phyloP scores from a whole-genome alignment of 2,888 invertebrate genomes.

The Acanthosoma haemorrhoidale region DNA sequence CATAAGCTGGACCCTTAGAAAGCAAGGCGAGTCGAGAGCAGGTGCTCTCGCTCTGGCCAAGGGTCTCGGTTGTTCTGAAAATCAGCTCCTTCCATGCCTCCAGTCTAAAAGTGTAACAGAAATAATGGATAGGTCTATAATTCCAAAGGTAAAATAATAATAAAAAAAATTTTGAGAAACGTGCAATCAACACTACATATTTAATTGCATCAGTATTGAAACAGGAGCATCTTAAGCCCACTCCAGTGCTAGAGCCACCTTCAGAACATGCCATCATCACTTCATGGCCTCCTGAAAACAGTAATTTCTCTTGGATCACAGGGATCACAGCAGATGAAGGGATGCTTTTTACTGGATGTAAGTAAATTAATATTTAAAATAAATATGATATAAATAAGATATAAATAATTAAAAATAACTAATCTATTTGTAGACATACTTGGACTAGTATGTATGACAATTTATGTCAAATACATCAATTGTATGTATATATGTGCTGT shows the following conservation, averaged over 20 bases:
- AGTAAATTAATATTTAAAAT: too few relatives aligned
- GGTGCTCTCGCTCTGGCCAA: neutral
- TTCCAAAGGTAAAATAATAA: neutral
- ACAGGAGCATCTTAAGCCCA: too few relatives aligned
- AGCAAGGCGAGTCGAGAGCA: neutral
- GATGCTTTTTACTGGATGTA: neutral
- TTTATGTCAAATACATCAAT: too few relatives aligned
- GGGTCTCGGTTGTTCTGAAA: neutral
- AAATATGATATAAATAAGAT: too few relatives aligned
- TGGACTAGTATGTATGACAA: too few relatives aligned
- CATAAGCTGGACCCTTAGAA: neutral
- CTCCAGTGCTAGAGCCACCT: slow-evolving; percentile 3
- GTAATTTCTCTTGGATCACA: slow-evolving; percentile 1
- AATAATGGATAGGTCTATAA: neutral
- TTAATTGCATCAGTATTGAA: neutral
- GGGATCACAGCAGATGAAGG: slow-evolving; percentile 14
- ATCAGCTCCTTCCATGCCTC: neutral
- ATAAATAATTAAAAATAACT: too few relatives aligned
- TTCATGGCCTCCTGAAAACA: slow-evolving; percentile 9
- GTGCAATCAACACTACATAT: neutral
- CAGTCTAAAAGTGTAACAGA: neutral
- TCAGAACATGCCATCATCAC: slow-evolving; percentile 1
- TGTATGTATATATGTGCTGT: too few relatives aligned
- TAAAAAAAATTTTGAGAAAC: neutral
- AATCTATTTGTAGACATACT: too few relatives aligned